These are phyloP conservation scores for Hartigia nigra DNA, from an alignment of 2,888 invertebrate species.

Conservation along the genomic window DNA sequence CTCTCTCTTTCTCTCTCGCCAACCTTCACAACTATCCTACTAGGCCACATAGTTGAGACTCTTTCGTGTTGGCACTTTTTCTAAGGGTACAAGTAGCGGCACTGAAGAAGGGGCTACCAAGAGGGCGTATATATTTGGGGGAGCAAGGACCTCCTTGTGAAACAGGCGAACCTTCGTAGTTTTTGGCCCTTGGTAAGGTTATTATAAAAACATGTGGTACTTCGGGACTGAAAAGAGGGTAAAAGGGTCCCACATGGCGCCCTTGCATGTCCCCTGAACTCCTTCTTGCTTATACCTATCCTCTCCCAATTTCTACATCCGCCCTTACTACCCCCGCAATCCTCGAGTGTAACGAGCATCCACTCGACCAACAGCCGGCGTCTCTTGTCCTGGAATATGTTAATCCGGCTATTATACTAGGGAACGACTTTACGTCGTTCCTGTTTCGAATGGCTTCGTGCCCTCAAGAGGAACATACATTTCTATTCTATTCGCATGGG, in stretches of 20 bases:
- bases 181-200: constrained; percentile 13
- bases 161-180: constrained; percentile 1
- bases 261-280: constrained; percentile 1
- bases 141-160: background rate
- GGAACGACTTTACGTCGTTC: background rate
- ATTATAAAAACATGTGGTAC: constrained; percentile 15
- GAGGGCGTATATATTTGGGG: background rate
- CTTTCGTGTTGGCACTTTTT: background rate
- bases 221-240: background rate
- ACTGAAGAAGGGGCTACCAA: background rate
- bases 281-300: background rate
- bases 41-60: background rate
- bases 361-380: constrained; percentile 1
- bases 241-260: constrained; percentile 17
- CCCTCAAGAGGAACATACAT: background rate
- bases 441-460: background rate
- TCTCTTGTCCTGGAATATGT: background rate
- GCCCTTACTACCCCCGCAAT: background rate
- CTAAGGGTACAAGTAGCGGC: background rate
- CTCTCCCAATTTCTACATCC: background rate
- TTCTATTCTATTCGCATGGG: background rate
- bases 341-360: constrained; percentile 3
- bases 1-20: background rate
- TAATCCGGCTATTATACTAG: background rate
- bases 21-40: background rate